These are phyloP conservation scores for Pseudococcus jackbeardsleyi DNA, from an alignment of 2,888 invertebrate genomes.

Conservation along the genomic window DNA sequence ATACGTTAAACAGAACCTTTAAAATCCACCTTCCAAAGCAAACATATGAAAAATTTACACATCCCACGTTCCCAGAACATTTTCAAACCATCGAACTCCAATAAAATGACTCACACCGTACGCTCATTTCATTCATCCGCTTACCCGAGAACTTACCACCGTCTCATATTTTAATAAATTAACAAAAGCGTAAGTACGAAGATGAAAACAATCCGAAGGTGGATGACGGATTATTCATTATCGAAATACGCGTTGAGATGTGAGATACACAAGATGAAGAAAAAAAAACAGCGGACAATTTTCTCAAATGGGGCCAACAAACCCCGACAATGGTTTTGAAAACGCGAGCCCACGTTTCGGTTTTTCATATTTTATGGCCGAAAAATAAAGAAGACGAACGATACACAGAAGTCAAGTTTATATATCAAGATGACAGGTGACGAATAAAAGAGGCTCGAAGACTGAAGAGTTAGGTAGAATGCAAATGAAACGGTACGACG, in stretches of 20 bases:
- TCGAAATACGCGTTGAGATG: not conserved
- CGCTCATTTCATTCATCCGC: not conserved
- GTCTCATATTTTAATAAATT: slow-evolving; percentile 3
- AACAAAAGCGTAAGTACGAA: not conserved
- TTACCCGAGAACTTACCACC: not conserved
- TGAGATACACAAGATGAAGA: not conserved
- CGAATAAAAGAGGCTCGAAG: slow-evolving; percentile 62
- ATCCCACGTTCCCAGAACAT: not conserved
- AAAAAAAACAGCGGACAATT: slow-evolving; percentile 45
- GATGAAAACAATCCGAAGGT: slow-evolving; percentile 59
- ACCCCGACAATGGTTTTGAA: slow-evolving; percentile 16
- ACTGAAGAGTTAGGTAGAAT: slow-evolving; percentile 34
- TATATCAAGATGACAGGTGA: slow-evolving; percentile 63
- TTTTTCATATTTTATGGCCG: slow-evolving; percentile 49
- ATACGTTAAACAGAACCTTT: not conserved
- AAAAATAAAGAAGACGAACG: not conserved
- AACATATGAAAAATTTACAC: not conserved
- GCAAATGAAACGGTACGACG: slow-evolving; percentile 41
- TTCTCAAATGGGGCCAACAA: slow-evolving; percentile 13
- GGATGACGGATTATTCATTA: slow-evolving; percentile 57
- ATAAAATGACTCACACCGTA: not conserved
- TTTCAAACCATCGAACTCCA: not conserved
- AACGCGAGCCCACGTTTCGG: slow-evolving; percentile 51
- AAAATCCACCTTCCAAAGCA: not conserved
- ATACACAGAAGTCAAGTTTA: slow-evolving; percentile 64